Percentiles rank a stretch among this genome's conserved stretches.
Evolutionary conservation across 1,140 invertebrate genomes (phyloP).

Genomic region (Zaprionus ghesquierei): DNA sequence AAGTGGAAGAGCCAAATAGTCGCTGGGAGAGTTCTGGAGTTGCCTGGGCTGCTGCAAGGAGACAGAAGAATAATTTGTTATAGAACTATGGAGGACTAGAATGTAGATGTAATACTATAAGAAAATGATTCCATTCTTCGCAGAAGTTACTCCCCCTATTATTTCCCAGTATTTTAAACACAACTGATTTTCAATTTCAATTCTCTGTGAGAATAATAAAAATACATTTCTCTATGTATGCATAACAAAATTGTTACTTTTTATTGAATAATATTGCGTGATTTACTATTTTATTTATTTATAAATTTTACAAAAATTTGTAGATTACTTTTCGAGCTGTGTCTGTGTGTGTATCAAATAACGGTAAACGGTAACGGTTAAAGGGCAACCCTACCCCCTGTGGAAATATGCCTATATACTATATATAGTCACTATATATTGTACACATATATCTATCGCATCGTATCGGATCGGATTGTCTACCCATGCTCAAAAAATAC

Average conservation of each 20-base stretch:
- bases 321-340: slow-evolving; percentile 3
- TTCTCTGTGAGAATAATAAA: slow-evolving; percentile 54
- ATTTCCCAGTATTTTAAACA: not conserved
- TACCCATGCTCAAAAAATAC: not conserved
- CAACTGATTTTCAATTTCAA: slow-evolving; percentile 34
- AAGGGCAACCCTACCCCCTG: not conserved
- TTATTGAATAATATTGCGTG: slow-evolving; percentile 74
- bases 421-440: not conserved
- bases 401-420: not conserved
- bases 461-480: not conserved
- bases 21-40: slow-evolving; percentile 74
- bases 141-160: too few species aligned
- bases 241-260: slow-evolving; percentile 57
- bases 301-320: slow-evolving; percentile 51
- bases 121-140: too few species aligned
- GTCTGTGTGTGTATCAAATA: not conserved
- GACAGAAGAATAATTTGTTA: not conserved
- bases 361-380: not conserved
- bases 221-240: slow-evolving; percentile 30
- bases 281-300: slow-evolving; percentile 61
- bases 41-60: slow-evolving; percentile 36
- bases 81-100: not conserved
- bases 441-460: not conserved
- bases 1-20: slow-evolving; percentile 60
- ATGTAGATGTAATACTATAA: too few species aligned